A percentile compares a stretch with the other conserved stretches of the same genome.
Conservation (phyloP, 2,797 vertebrate genomes). For the Dallia pectoralis region DNA sequence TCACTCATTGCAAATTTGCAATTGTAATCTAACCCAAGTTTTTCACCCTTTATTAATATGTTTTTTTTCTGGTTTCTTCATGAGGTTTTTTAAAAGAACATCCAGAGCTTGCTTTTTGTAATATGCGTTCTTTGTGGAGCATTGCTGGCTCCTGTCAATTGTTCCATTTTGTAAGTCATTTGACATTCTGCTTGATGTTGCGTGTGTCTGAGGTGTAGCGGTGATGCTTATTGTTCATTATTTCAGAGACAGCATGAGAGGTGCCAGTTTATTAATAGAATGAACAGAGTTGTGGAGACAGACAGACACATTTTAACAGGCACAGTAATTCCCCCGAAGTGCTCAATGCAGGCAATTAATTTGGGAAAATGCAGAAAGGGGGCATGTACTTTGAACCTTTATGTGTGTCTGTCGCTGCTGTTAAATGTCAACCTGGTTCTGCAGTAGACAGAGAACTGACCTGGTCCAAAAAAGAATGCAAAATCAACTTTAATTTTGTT, state of each 20-base stretch:
- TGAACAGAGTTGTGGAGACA: constrained; percentile 59
- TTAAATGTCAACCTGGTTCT: constrained; percentile 19
- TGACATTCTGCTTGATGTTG: constrained; percentile 77
- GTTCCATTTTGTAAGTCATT: constrained; percentile 64
- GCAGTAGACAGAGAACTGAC: background rate
- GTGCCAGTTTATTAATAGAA: constrained; percentile 75
- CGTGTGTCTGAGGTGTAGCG: constrained; percentile 68
- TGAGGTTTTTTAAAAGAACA: constrained; percentile 67
- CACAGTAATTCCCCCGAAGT: constrained; percentile 68
- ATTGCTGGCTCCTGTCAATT: constrained; percentile 64
- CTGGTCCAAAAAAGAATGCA: background rate
- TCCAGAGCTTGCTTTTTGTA: constrained; percentile 69
- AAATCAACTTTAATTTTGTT: background rate
- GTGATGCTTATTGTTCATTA: constrained; percentile 75
- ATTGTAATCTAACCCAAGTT: constrained; percentile 61
- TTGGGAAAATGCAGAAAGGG: constrained; percentile 58
- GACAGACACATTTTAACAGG: constrained; percentile 64
- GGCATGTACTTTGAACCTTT: constrained; percentile 19
- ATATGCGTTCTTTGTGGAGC: constrained; percentile 68
- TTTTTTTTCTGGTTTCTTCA: constrained; percentile 53
- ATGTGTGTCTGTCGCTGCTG: constrained; percentile 28
- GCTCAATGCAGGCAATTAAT: constrained; percentile 68
- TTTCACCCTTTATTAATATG: constrained; percentile 51
- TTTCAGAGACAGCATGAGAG: constrained; percentile 59
- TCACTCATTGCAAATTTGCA: constrained; percentile 30